Conservation (phyloP, 1,140 invertebrate species). For the Polyergus mexicanus region DNA sequence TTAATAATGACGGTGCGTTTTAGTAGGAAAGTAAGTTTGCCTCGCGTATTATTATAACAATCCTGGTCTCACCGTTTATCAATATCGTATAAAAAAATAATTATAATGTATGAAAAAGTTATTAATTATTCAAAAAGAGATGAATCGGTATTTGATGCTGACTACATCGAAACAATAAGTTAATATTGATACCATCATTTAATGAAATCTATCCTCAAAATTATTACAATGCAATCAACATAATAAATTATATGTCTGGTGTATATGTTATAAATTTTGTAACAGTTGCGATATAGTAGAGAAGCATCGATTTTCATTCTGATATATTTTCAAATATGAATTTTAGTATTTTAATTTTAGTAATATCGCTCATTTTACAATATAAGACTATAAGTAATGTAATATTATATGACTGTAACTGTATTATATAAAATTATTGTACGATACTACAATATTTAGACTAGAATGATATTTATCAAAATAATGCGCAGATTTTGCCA, state of each 20-base stretch:
- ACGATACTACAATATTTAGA: not conserved
- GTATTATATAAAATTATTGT: constrained; percentile 8
- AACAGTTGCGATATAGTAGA: not conserved
- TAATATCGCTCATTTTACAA: not conserved
- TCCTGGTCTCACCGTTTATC: not conserved
- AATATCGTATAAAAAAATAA: not conserved
- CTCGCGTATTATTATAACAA: constrained; percentile 44
- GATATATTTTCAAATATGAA: not conserved
- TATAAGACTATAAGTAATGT: not conserved
- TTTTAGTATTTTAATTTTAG: constrained; percentile 23
- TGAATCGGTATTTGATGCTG: not conserved
- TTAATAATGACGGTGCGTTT: constrained; percentile 52
- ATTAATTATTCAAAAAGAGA: too few species aligned
- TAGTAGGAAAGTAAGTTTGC: constrained; percentile 40
- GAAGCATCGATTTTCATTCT: constrained; percentile 1
- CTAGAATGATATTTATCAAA: not conserved
- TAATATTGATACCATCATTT: not conserved
- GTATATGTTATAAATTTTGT: not conserved
- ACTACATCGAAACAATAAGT: not conserved
- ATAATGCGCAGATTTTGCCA: not conserved
- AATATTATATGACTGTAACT: too few species aligned
- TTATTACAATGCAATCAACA: constrained; percentile 1
- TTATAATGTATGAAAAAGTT: not conserved
- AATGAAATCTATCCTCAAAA: not conserved
- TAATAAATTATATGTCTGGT: not conserved